These are phyloP conservation scores for Zaprionus lachaisei DNA, from an alignment of 1,140 invertebrate species.

Conservation along the genomic window DNA sequence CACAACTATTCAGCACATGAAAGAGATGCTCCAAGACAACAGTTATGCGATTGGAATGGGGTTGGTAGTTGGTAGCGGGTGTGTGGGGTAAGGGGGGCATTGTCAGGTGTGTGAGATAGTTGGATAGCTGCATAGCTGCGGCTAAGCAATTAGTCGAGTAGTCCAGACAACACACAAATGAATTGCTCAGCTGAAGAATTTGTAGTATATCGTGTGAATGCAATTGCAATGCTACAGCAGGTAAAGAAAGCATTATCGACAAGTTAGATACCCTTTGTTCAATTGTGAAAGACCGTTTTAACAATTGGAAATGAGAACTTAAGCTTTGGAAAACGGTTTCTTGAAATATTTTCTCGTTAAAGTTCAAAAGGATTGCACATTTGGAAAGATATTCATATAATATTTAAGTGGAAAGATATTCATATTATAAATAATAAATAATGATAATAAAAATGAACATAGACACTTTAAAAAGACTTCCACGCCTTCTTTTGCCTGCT, in stretches of 20 bases:
- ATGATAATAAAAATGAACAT: not conserved
- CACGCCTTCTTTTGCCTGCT: not conserved
- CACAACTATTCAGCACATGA: slow-evolving; percentile 38
- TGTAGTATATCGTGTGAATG: not conserved
- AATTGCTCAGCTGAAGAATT: slow-evolving; percentile 1
- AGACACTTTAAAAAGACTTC: not conserved
- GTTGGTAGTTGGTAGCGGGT: not conserved
- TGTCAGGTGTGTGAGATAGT: not conserved
- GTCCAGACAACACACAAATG: slow-evolving; percentile 9
- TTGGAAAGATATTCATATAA: no score
- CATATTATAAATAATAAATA: no score
- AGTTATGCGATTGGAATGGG: not conserved
- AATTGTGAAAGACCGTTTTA: no score
- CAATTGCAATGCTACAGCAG: not conserved
- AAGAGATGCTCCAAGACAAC: slow-evolving; percentile 19
- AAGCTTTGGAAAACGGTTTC: no score
- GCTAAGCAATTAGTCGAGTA: slow-evolving; percentile 42
- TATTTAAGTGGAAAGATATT: no score
- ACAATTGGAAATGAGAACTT: no score
- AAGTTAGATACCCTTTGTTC: not conserved
- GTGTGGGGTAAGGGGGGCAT: not conserved
- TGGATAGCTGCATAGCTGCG: slow-evolving; percentile 18
- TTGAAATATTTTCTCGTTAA: no score
- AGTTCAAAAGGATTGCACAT: no score
- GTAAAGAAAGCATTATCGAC: not conserved